These are phyloP conservation scores for Neomonachus schauinslandi DNA, from an alignment of 2,113 vertebrate genomes.

Conservation along the genomic window DNA sequence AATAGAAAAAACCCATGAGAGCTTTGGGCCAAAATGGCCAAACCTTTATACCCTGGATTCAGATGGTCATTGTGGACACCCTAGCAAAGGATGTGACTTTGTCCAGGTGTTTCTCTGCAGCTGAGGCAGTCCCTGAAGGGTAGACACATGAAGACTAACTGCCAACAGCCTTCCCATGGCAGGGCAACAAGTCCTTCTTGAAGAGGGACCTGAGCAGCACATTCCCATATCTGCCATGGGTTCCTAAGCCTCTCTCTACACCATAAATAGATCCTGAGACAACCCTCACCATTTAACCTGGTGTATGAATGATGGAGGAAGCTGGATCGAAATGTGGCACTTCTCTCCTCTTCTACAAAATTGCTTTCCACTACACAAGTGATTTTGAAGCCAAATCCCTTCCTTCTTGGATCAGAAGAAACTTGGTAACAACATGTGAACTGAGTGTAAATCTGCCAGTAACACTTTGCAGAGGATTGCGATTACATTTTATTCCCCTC, in stretches of 20 bases:
- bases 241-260: neutral
- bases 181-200: too few species aligned
- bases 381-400: neutral
- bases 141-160: neutral
- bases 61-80: neutral
- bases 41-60: neutral
- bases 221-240: rapidly evolving
- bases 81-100: neutral
- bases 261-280: rapidly evolving
- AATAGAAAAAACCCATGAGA: neutral
- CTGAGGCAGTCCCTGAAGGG: neutral
- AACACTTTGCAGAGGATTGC: neutral
- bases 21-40: neutral
- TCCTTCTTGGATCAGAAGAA: neutral
- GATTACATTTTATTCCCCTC: neutral
- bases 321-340: neutral
- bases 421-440: neutral
- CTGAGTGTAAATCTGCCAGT: neutral
- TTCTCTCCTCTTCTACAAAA: neutral
- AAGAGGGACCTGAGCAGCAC: rapidly evolving
- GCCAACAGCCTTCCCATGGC: rapidly evolving
- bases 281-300: neutral
- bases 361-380: neutral
- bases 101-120: neutral
- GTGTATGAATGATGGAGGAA: neutral